phyloP scores from a whole-genome alignment of 2,113 vertebrate species.

The Hassar affinis region DNA sequence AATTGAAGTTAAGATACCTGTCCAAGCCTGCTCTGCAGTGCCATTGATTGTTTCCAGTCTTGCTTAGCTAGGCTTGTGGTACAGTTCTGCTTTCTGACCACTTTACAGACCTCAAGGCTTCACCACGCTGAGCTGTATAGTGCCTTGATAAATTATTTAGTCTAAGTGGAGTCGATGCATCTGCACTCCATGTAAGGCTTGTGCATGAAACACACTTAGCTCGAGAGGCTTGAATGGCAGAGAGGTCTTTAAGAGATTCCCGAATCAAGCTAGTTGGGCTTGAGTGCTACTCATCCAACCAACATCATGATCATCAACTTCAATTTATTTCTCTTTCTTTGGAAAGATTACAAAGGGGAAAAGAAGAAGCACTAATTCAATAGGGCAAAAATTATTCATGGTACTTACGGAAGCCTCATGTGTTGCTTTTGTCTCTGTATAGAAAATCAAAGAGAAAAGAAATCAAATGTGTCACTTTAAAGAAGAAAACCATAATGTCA shows the following conservation, averaged over 20 bases:
- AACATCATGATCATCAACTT: background rate
- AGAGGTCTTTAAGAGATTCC: constrained; percentile 11
- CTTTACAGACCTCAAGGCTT: constrained; percentile 20
- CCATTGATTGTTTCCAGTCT: constrained; percentile 10
- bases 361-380: background rate
- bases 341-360: background rate
- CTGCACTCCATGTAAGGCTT: background rate
- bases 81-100: constrained; percentile 29
- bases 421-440: background rate
- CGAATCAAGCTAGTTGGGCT: background rate
- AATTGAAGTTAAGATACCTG: background rate
- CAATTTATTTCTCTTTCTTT: background rate
- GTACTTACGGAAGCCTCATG: background rate
- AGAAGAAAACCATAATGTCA: background rate
- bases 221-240: background rate
- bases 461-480: background rate
- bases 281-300: background rate
- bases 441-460: background rate
- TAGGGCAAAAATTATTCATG: background rate
- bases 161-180: constrained; percentile 42
- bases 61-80: constrained; percentile 15
- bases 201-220: constrained; percentile 17
- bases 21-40: constrained; percentile 20
- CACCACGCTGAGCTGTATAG: constrained; percentile 5
- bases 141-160: constrained; percentile 50